phyloP scores from a whole-genome alignment of 2,888 invertebrate genomes.

The Platyscelio sp. region DNA sequence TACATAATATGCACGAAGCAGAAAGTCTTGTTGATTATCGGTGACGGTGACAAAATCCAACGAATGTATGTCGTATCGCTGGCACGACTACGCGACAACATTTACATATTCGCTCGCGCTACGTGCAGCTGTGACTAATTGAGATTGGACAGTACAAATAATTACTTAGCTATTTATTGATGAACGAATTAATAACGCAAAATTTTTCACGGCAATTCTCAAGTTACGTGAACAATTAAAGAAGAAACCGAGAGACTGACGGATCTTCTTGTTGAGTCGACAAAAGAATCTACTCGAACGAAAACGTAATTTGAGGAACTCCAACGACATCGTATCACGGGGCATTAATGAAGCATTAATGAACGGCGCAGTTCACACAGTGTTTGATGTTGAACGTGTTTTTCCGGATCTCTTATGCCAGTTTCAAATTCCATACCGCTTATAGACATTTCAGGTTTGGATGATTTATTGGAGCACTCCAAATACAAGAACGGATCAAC shows the following conservation, averaged over 20 bases:
- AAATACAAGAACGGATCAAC: too few species aligned
- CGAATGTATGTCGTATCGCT: conserved; percentile 65
- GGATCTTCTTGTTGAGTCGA: conserved; percentile 12
- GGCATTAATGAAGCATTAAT: conserved; percentile 36
- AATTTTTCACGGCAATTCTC: conserved; percentile 11
- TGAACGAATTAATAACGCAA: not conserved
- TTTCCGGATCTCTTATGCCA: conserved; percentile 50
- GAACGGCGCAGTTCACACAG: conserved; percentile 16
- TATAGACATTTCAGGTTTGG: too few species aligned
- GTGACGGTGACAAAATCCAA: conserved; percentile 68
- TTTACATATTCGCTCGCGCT: conserved; percentile 66
- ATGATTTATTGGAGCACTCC: too few species aligned
- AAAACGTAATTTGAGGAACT: conserved; percentile 22
- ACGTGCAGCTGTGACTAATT: conserved; percentile 65
- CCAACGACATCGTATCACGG: not conserved
- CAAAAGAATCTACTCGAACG: conserved; percentile 15
- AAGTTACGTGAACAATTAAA: not conserved
- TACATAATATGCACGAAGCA: conserved; percentile 65
- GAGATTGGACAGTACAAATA: conserved; percentile 52
- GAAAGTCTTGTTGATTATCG: conserved; percentile 67
- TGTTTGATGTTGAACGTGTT: conserved; percentile 37
- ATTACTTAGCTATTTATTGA: conserved; percentile 58
- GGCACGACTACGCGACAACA: conserved; percentile 63
- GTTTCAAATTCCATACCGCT: conserved; percentile 45
- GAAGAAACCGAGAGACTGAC: not conserved